Conservation (phyloP, 1,140 invertebrate species). For the Bombus superbus region DNA sequence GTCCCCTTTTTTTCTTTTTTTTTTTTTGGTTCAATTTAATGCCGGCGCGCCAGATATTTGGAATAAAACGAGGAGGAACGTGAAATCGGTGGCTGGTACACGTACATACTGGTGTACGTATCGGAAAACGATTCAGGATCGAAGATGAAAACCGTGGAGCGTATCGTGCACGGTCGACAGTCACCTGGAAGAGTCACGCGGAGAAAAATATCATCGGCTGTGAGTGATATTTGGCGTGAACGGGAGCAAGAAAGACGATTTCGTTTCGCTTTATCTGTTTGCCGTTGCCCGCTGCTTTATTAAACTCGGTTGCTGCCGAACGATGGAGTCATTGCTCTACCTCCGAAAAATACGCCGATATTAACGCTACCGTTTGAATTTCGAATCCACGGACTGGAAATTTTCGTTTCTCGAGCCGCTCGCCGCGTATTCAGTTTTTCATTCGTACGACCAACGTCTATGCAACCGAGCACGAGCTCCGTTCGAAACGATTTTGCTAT, state of each 20-base stretch:
- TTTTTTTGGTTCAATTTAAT: conserved; percentile 48
- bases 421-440: background rate
- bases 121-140: conserved; percentile 67
- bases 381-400: background rate
- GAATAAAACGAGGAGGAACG: conserved; percentile 60
- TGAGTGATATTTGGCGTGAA: conserved; percentile 34
- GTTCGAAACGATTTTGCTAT: background rate
- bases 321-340: conserved; percentile 3
- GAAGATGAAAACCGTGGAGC: conserved; percentile 64
- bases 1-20: background rate
- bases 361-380: background rate
- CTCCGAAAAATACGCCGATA: background rate
- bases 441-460: background rate
- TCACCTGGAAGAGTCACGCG: conserved; percentile 34
- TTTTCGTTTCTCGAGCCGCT: background rate
- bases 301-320: conserved; percentile 7
- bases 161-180: conserved; percentile 44
- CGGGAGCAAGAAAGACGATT: conserved; percentile 29
- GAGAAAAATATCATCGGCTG: conserved; percentile 40
- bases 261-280: conserved; percentile 4
- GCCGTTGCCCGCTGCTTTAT: background rate
- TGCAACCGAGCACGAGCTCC: background rate
- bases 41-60: conserved; percentile 37
- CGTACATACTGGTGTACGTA: conserved; percentile 44
- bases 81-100: conserved; percentile 53